Base-by-base conservation (phyloP, 2,888 invertebrate species). In the Cyclophora punctaria region DNA sequence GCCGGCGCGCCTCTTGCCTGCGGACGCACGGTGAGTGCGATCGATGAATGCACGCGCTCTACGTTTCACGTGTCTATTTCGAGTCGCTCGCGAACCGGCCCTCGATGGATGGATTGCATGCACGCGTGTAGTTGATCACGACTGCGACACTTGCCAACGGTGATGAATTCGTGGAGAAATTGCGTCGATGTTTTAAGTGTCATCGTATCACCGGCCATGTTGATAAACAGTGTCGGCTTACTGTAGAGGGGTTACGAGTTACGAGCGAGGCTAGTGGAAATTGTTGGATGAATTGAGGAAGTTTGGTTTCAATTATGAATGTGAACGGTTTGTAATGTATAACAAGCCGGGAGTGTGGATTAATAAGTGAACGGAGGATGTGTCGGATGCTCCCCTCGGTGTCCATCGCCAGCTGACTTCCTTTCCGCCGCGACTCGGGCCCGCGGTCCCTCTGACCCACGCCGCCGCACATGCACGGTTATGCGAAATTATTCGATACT, bases 1-100 rank as follows among this genome's bases (percentile, higher is more conserved):
- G 61, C 77, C 83, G 78, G 75, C 72, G 71, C 73, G 74, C 66
- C 77, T 71, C 59, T 73, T 67, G 75, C 70, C 78, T 71, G 59
- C 78, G 72, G 83, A 63, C 85, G 87, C 87, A 85, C 86, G 87
- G 87, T 88, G 84, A 88, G 87, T 84, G 86, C 85, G 83, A 78
- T 80, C 80, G 78, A 78, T 81, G 81, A 76, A 82, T 82, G 77
- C 80, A 79, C 79, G 79, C 79, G 78, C 77, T 71, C 72, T 66
- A 73, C 78, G 75, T 74, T 37, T 71, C 71, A 62, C 62, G 76
- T 75, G 71, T 83, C 85, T 86, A 86, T 87, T 85, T 86, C 71
- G 80, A 85, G 83, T 75, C 65, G 82, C 83, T 81, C 78, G 78
- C 81, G 69, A 80, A 80, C 71, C 73, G 61, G 68, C 67, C 73